These are phyloP conservation scores for Caenorhabditis inopinata DNA, from an alignment of 1,140 invertebrate species.

Conservation along the genomic window DNA sequence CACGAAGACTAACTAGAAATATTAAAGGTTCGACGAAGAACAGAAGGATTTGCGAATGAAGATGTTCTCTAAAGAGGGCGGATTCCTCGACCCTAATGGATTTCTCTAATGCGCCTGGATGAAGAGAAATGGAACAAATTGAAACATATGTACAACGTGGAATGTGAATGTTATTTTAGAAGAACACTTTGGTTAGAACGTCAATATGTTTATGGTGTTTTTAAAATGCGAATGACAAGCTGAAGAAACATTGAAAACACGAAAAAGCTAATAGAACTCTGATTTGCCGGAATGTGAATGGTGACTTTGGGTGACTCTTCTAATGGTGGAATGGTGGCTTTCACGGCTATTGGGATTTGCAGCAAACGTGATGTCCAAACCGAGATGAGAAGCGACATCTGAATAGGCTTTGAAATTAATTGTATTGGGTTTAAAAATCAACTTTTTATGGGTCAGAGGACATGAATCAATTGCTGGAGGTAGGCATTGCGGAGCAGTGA, in stretches of 20 bases:
- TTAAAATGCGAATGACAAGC: not conserved
- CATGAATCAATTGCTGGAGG: conserved; percentile 37
- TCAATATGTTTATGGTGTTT: not conserved
- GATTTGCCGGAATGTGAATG: conserved; percentile 6
- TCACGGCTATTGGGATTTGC: conserved; percentile 23
- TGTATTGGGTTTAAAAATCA: not conserved
- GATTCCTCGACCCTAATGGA: not conserved
- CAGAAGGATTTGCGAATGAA: conserved; percentile 7
- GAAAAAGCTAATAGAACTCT: not conserved
- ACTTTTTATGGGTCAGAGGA: conserved; percentile 35
- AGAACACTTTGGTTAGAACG: conserved; percentile 13
- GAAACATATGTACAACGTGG: conserved; percentile 5
- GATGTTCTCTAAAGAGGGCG: not conserved
- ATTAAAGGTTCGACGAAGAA: not conserved
- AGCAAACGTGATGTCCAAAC: conserved; percentile 35
- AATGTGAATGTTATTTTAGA: not conserved
- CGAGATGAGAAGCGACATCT: conserved; percentile 23
- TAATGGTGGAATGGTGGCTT: too few relatives aligned
- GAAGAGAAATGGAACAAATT: not conserved
- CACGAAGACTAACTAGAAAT: not conserved
- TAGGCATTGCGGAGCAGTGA: conserved; percentile 29
- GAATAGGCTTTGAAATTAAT: too few relatives aligned
- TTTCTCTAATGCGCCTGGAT: conserved; percentile 24
- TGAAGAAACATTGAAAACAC: not conserved
- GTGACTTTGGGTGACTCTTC: not conserved